Evolutionary conservation across 1,140 invertebrate genomes (phyloP).

Genomic region (Drosophila bifasciata): DNA sequence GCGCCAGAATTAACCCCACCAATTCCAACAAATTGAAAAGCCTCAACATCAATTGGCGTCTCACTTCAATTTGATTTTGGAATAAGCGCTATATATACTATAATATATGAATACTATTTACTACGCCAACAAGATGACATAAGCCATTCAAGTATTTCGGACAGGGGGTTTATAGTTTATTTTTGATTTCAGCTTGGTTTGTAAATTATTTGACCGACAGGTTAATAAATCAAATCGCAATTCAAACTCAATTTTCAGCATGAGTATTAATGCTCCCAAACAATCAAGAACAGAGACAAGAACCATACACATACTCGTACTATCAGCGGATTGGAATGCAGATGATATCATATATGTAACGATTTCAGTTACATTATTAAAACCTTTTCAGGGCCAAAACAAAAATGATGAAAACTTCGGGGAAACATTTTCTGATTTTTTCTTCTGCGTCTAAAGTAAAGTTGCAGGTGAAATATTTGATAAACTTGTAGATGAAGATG

Average conservation of each 20-base stretch:
- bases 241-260: neutral
- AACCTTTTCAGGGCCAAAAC: too few species aligned
- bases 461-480: too few species aligned
- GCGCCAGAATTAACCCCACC: constrained; percentile 57
- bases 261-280: constrained; percentile 15
- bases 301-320: constrained; percentile 10
- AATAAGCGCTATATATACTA: neutral
- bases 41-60: constrained; percentile 37
- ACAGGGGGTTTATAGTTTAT: constrained; percentile 29
- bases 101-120: neutral
- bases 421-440: too few species aligned
- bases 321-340: neutral
- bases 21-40: constrained; percentile 52
- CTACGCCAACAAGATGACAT: constrained; percentile 43
- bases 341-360: too few species aligned
- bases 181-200: constrained; percentile 18
- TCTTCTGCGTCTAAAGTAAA: too few species aligned
- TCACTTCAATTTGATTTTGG: constrained; percentile 16
- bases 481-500: too few species aligned
- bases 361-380: too few species aligned
- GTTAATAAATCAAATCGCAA: constrained; percentile 55
- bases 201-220: constrained; percentile 43
- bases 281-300: constrained; percentile 18
- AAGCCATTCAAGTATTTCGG: constrained; percentile 41
- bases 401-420: too few species aligned